Conservation (phyloP, 2,113 vertebrate species). For the Verasper variegatus region DNA sequence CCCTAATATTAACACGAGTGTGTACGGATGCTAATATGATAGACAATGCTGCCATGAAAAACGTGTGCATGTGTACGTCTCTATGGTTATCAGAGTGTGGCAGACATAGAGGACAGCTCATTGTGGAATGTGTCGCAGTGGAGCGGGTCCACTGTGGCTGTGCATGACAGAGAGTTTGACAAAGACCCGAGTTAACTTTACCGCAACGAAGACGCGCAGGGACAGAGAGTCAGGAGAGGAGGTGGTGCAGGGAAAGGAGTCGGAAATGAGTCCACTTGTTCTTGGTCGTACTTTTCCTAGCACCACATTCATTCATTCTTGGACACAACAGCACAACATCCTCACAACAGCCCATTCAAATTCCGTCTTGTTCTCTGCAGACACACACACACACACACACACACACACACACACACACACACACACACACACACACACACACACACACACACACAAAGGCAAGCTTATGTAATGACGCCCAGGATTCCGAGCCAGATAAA, state of each 20-base stretch:
- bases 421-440: neutral
- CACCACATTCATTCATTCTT: conserved; percentile 11
- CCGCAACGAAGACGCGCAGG: conserved; percentile 24
- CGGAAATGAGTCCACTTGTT: neutral
- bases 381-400: neutral
- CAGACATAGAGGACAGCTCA: conserved; percentile 23
- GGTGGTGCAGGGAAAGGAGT: neutral
- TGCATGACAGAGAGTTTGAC: neutral
- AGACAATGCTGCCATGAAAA: too few relatives aligned
- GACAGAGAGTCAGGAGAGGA: neutral
- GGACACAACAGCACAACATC: conserved; percentile 11
- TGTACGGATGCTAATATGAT: too few relatives aligned
- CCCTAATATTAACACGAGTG: too few relatives aligned
- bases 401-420: neutral
- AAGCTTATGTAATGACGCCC: conserved; percentile 49
- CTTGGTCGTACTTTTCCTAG: neutral
- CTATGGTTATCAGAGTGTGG: neutral
- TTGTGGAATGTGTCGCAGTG: conserved; percentile 30
- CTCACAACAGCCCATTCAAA: conserved; percentile 14
- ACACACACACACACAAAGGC: conserved; percentile 5
- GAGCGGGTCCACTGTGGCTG: conserved; percentile 40
- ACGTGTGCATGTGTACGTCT: too few relatives aligned
- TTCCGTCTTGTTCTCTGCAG: conserved; percentile 26
- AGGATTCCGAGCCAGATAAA: conserved; percentile 61
- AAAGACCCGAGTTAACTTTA: conserved; percentile 50